Percentiles rank a stretch among this genome's conserved stretches.
Evolutionary conservation across 2,888 invertebrate species (phyloP).

Genomic region (Scaptomyza tumidula): DNA sequence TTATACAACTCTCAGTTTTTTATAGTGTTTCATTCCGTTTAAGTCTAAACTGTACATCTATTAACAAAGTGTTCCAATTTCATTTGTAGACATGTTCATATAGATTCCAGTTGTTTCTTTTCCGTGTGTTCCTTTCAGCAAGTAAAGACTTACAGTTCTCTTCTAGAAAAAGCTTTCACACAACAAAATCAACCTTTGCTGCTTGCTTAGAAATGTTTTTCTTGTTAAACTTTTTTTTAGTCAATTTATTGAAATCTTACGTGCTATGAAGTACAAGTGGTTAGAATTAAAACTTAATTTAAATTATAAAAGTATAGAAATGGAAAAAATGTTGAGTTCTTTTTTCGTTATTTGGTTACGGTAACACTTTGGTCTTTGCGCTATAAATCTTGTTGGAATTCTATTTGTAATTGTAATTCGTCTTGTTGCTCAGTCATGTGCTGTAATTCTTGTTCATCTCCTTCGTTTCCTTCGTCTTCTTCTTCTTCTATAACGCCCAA

Average conservation of each 20-base stretch:
- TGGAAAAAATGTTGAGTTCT: conserved; percentile 5
- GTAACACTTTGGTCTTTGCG: conserved; percentile 51
- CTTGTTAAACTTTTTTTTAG: background rate
- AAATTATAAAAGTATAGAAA: conserved; percentile 28
- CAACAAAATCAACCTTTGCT: background rate
- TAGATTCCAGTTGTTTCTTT: too few species aligned
- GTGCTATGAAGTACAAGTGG: conserved; percentile 76
- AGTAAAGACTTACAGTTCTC: too few species aligned
- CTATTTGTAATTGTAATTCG: conserved; percentile 56
- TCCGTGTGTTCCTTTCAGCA: too few species aligned
- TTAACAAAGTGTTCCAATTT: too few species aligned
- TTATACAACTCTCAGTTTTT: too few species aligned
- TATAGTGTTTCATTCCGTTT: too few species aligned
- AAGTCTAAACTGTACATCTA: too few species aligned
- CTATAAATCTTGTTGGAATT: conserved; percentile 67
- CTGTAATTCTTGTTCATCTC: conserved; percentile 36
- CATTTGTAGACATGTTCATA: too few species aligned
- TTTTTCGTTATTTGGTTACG: conserved; percentile 17
- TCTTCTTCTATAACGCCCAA: conserved; percentile 27
- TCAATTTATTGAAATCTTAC: conserved; percentile 64
- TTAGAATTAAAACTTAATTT: conserved; percentile 63
- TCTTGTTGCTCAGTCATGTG: conserved; percentile 68
- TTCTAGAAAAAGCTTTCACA: too few species aligned
- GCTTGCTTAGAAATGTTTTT: background rate
- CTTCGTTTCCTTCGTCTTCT: conserved; percentile 17